Conservation (phyloP, 2,888 invertebrate species). For the Bhutanitis thaidina region DNA sequence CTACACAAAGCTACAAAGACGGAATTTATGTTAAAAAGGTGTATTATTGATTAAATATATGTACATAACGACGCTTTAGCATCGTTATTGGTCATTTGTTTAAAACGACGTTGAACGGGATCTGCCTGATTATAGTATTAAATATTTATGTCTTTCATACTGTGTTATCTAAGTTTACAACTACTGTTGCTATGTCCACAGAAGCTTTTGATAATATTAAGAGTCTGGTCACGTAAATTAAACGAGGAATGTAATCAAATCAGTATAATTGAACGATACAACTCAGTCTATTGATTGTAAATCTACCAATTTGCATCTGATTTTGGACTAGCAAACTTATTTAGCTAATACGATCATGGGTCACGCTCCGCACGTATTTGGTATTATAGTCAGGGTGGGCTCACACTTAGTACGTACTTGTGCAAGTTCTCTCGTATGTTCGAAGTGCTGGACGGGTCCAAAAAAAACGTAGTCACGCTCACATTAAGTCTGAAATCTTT, state of each 20-base stretch:
- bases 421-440: no score
- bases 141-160: conserved; percentile 11
- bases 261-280: conserved; percentile 52
- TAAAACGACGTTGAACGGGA: conserved; percentile 32
- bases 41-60: conserved; percentile 20
- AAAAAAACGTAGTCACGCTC: no score
- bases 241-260: conserved; percentile 53
- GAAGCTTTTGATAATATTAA: conserved; percentile 33
- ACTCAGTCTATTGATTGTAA: conserved; percentile 58
- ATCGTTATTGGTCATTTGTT: conserved; percentile 35
- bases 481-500: no score
- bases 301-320: conserved; percentile 64
- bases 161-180: conserved; percentile 17
- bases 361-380: conserved; percentile 32
- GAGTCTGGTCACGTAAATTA: conserved; percentile 35
- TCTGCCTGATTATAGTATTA: conserved; percentile 10
- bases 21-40: conserved; percentile 16
- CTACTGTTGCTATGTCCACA: conserved; percentile 38
- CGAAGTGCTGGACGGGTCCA: no score
- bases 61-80: conserved; percentile 10
- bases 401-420: not conserved
- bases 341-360: conserved; percentile 41
- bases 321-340: conserved; percentile 45
- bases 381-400: conserved; percentile 19
- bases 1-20: conserved; percentile 17